Evolutionary conservation across 1,140 invertebrate genomes (phyloP).

Genomic region (Bilobella aurantiaca): DNA sequence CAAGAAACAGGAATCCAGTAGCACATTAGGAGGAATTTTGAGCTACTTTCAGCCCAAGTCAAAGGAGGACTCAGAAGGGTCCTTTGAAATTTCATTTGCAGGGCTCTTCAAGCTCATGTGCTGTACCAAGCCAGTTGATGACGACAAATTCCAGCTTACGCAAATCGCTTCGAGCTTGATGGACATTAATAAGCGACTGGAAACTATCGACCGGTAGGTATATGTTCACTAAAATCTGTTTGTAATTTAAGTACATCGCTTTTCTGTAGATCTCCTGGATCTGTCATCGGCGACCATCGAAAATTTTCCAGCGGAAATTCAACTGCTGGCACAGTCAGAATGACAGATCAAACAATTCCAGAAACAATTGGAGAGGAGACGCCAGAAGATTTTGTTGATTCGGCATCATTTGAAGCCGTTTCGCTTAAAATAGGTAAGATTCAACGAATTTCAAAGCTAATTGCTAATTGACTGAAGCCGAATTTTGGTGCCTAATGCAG

Average conservation of each 20-base stretch:
- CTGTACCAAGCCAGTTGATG: constrained; percentile 75
- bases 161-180: constrained; percentile 74
- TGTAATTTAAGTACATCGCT: background rate
- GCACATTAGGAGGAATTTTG: constrained; percentile 69
- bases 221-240: background rate
- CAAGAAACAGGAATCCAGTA: constrained; percentile 72
- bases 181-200: constrained; percentile 63
- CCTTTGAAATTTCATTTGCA: constrained; percentile 77
- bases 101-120: constrained; percentile 80
- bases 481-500: constrained; percentile 21
- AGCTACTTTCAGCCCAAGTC: constrained; percentile 67
- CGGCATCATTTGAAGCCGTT: too few relatives aligned
- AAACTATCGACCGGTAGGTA: constrained; percentile 37
- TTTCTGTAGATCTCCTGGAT: too few relatives aligned
- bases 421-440: too few relatives aligned
- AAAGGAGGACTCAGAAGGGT: constrained; percentile 74
- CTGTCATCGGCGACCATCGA: too few relatives aligned
- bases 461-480: constrained; percentile 15
- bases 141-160: constrained; percentile 73
- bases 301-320: too few relatives aligned
- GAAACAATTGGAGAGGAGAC: too few relatives aligned
- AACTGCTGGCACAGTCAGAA: too few relatives aligned
- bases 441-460: constrained; percentile 45
- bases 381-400: too few relatives aligned
- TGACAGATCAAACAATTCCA: too few relatives aligned